Conservation (phyloP, 2,797 vertebrate species). For the Macropodus opercularis region DNA sequence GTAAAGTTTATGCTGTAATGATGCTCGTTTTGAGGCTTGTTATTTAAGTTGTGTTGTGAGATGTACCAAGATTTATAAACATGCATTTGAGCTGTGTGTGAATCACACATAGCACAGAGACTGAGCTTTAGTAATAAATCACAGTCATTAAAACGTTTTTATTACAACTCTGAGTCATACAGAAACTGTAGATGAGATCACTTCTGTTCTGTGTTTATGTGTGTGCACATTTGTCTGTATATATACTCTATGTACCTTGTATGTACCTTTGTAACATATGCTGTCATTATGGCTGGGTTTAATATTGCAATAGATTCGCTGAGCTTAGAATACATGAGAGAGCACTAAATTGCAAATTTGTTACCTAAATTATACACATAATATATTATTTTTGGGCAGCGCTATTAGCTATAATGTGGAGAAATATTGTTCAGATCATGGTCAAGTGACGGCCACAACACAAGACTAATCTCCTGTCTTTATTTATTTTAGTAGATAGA, state of each 20-base stretch:
- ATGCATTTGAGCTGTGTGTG: background rate
- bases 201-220: slow-evolving; percentile 7
- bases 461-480: slow-evolving; percentile 12
- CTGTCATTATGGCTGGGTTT: background rate
- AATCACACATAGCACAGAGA: slow-evolving; percentile 11
- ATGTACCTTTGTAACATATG: background rate
- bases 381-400: too few species aligned
- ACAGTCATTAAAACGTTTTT: slow-evolving; percentile 41
- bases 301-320: background rate
- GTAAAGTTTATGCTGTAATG: background rate
- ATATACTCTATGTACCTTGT: background rate
- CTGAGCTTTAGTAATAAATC: slow-evolving; percentile 54
- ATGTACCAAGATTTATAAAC: background rate
- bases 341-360: background rate
- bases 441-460: slow-evolving; percentile 4
- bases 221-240: background rate
- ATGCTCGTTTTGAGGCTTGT: too few species aligned
- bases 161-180: slow-evolving; percentile 67
- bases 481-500: slow-evolving; percentile 17
- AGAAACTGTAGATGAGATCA: slow-evolving; percentile 63
- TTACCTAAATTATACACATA: background rate
- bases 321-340: background rate
- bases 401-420: background rate
- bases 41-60: background rate
- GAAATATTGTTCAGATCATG: background rate